A percentile compares a stretch with the other conserved stretches of the same genome.
Conservation (phyloP, 2,888 invertebrate species). For the Drosophila yooni region DNA sequence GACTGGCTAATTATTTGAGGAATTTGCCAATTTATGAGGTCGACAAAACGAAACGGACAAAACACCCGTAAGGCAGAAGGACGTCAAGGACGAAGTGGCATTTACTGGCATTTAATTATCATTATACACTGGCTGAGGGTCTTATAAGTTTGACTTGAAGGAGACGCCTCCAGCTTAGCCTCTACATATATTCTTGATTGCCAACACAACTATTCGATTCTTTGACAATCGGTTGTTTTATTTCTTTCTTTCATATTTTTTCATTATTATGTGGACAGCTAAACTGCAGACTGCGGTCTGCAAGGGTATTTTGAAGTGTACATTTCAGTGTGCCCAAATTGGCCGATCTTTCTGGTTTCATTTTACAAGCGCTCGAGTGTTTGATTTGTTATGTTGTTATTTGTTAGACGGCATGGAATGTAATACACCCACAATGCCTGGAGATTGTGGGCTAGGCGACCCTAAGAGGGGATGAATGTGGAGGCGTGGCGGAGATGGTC, state of each 20-base stretch:
- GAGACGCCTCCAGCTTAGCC: neutral
- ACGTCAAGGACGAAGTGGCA: constrained; percentile 3
- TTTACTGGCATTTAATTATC: constrained; percentile 54
- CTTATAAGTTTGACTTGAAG: neutral
- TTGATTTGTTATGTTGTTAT: constrained; percentile 53
- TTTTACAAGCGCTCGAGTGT: constrained; percentile 46
- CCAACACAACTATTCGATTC: neutral
- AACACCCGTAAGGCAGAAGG: no score
- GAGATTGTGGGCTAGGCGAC: neutral
- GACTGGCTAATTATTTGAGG: constrained; percentile 42
- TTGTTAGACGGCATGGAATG: constrained; percentile 30
- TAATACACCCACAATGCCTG: neutral
- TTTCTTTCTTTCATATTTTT: neutral
- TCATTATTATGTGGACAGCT: neutral
- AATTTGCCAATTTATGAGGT: constrained; percentile 35
- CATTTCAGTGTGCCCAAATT: no score
- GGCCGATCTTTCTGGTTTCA: neutral
- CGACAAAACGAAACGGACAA: constrained; percentile 1
- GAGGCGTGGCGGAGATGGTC: neutral
- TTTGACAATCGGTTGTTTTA: neutral
- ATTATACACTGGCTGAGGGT: constrained; percentile 27
- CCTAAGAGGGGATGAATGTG: neutral
- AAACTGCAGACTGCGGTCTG: neutral
- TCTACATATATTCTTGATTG: neutral
- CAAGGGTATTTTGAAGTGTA: neutral